Base-by-base conservation (phyloP, 2,113 vertebrate species). In the Poeciliopsis prolifica region DNA sequence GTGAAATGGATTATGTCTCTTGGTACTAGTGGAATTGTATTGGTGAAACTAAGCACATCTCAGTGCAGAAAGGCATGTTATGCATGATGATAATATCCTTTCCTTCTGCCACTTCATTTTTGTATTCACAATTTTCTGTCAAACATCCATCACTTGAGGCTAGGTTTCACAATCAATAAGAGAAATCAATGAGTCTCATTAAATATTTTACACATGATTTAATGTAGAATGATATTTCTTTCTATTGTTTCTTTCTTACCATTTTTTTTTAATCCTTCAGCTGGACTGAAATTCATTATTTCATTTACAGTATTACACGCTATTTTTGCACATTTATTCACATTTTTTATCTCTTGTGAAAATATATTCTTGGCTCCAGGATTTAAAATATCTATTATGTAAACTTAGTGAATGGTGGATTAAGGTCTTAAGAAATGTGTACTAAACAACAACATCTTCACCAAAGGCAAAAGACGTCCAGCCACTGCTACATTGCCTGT, bases 131-230 rank as follows among this genome's bases (percentile, higher is more conserved):
- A 74, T 80, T 64, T 70, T 37, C 58, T 66, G 70, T 79, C 64
- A 85, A 68, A 89, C 75, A 87, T 82, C 58, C 71, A 90, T 86
- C 69, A 86, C 61, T 82, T 60, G 62, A 58, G 48, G 67, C 51
- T 29, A 40, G 0, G 74, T 68, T 74, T 88, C 74, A 86, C 78
- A 79, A 75, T 84, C 82, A 84, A 62, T 66, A 72, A 60, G 48
- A 15, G 63, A 64, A 86, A 88, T 86, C 84, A 35, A 86, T 87
- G 79, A 68, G 51, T 78, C 74, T 78, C 30, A 63, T 70, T 19
- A 64, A 67, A 80, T 65, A 44, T 58, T 35, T 54, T 31, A 31
- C 3, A 7, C n/a, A 69, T n/a, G n/a, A 71, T 70, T 72, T 66
- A 69, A 70, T 73, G 17, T 11, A 29, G 2, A 51, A 30, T 66